Evolutionary conservation across 1,140 invertebrate genomes (phyloP).

Genomic region (Andricus grossulariae): DNA sequence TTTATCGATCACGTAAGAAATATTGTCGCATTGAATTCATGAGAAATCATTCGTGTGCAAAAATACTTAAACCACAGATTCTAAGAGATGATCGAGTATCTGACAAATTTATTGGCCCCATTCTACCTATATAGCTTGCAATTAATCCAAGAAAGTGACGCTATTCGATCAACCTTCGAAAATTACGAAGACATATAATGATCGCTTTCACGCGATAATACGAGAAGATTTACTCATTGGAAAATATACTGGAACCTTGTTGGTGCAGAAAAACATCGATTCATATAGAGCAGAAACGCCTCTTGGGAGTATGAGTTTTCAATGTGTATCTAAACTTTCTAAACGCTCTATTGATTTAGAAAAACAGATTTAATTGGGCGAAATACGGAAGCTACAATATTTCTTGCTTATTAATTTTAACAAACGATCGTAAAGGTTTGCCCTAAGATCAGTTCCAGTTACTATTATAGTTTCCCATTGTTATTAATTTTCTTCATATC

Average conservation of each 20-base stretch:
- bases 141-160: slow-evolving; percentile 26
- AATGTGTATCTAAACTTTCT: slow-evolving; percentile 1
- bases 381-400: no score
- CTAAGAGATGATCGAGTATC: slow-evolving; percentile 5
- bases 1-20: no score
- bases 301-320: slow-evolving; percentile 2
- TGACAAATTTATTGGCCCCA: slow-evolving; percentile 5
- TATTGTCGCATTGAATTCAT: no score
- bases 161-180: slow-evolving; percentile 16
- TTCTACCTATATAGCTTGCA: neutral
- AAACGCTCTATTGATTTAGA: neutral
- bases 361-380: no score
- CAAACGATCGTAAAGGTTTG: no score
- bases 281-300: neutral
- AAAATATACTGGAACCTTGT: neutral
- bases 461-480: no score
- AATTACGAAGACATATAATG: slow-evolving; percentile 13
- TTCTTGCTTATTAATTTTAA: no score
- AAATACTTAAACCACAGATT: slow-evolving; percentile 8
- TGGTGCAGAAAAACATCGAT: neutral
- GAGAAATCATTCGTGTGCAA: no score
- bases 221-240: neutral
- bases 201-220: slow-evolving; percentile 29
- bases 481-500: no score
- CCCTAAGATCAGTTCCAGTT: no score